phyloP scores from a whole-genome alignment of 2,888 invertebrate genomes.

The Ichneumoninae sp. region DNA sequence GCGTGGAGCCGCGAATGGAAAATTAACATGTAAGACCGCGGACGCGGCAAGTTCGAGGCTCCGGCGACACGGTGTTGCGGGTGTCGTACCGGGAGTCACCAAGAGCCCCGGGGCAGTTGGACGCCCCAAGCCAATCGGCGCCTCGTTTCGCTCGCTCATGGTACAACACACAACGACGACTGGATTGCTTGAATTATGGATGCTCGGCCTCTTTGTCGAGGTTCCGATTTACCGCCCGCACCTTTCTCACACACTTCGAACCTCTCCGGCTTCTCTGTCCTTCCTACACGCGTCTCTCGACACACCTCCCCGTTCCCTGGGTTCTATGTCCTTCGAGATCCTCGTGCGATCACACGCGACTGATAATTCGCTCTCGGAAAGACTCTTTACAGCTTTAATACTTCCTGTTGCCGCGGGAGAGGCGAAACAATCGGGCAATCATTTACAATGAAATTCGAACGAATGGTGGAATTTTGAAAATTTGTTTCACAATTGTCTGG shows the following conservation, averaged over 20 bases:
- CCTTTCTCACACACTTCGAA: constrained; percentile 56
- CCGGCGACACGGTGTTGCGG: constrained; percentile 62
- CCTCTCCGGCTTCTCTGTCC: constrained; percentile 20
- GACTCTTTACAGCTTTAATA: constrained; percentile 35
- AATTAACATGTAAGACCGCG: constrained; percentile 74
- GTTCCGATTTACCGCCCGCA: constrained; percentile 70
- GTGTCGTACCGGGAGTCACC: constrained; percentile 63
- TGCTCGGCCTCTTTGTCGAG: constrained; percentile 79
- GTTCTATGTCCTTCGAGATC: constrained; percentile 50
- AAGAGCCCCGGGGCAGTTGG: constrained; percentile 46
- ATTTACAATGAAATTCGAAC: not conserved
- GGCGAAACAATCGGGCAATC: not conserved
- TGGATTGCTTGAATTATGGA: constrained; percentile 83
- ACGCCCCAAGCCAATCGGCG: constrained; percentile 77
- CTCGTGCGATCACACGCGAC: constrained; percentile 79
- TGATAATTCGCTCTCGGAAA: constrained; percentile 76
- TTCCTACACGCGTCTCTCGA: not conserved
- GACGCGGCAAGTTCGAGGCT: constrained; percentile 53
- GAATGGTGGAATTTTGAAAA: not conserved
- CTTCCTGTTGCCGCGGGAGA: constrained; percentile 2
- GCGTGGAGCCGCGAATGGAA: constrained; percentile 39
- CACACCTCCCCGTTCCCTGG: not conserved
- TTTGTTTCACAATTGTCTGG: not conserved
- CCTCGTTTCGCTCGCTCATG: constrained; percentile 68
- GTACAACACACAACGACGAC: constrained; percentile 72